Evolutionary conservation across 2,888 invertebrate genomes (phyloP), one percentile per base, ranked within the genome.

Genomic region (Mesochorus sp.): DNA sequence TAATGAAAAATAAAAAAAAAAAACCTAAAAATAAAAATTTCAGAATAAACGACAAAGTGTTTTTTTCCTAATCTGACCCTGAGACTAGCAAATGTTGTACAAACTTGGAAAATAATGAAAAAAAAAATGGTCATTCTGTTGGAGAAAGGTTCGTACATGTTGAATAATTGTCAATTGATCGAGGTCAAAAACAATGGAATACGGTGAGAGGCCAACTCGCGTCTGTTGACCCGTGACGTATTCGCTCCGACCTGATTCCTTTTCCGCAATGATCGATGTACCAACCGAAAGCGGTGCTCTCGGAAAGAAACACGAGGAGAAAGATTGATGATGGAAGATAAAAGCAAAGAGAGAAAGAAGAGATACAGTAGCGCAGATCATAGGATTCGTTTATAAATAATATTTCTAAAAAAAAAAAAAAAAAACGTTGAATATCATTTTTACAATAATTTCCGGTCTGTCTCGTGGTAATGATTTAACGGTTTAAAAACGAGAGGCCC

Each of bases 151-250:
- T n/a, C 1, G n/a, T 19, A 19, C 17, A 19, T 34, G 12, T 28
- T 34, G 17, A 19, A 8, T 49, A 10, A 74, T 74, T 64, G 74
- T 57, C 44, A 73, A 70, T 74, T 74, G 31, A 70, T 78, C 62
- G 64, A 49, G 74, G 64, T 70, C 64, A n/a, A n/a, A 70, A 74
- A 57, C 64, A 51, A 59, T 37, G 64, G 44, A 68, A 24, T 42
- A 59, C 37, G 21, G 12, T 31, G n/a, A n/a, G 61, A 68, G 74
- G 61, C 51, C 62, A 64, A 74, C 66, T 59, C 59, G 42, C 34
- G 62, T 70, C 70, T 61, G 74, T 74, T 70, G 70, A 70, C 57
- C 78, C 74, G n/a, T 74, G 64, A 70, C 62, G 78, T 59, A 44
- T 37, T n/a, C 70, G 51, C 51, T 19, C 61, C 61, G 66, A 71